Evolutionary conservation across 2,113 vertebrate species (phyloP), one percentile per base, ranked within the genome.

Genomic region (Vireo altiloquus): DNA sequence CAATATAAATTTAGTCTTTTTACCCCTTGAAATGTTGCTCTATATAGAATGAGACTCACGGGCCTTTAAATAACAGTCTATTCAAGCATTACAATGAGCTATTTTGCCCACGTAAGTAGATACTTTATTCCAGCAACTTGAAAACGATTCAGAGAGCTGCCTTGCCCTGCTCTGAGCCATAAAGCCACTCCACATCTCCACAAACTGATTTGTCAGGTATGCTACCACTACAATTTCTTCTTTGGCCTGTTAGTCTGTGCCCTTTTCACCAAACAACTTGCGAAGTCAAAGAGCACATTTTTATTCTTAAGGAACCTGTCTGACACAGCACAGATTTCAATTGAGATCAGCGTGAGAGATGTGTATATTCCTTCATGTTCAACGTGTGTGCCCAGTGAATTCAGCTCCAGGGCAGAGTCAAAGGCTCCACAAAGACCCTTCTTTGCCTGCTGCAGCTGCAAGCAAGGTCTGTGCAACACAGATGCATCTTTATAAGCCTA

Each of bases 1-100:
- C 86, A 83, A 90, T 78, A 95, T 60, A 94, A 94, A 90, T 77
- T 77, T 47, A 81, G 82, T 60, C 81, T 64, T 95, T 92, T 95
- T 90, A 81, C 72, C 76, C 83, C 47, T 69, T 77, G 94, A 92
- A 96, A 90, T 81, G 90, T 88, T 92, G 74, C 70, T 74, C 75
- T 81, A 46, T 39, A 70, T 28, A 69, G 71, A 92, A 89, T 15
- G 42, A 94, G 74, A 76, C 85, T 89, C 44, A 2, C 40, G 82
- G 70, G 86, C 82, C 91, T 77, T 89, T 93, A 94, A 96, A 80
- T 92, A 92, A 92, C 74, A 91, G 66, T 22, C 90, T 65, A 57
- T 89, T 66, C 52, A 74, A 82, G 83, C 71, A 87, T 42, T 54
- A 82, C 85, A 92, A 79, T 75, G 85, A 92, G 87, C 86, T 83